Evolutionary conservation across 2,797 vertebrate species (phyloP).

Genomic region (Lepidocolaptes lacrymiger): DNA sequence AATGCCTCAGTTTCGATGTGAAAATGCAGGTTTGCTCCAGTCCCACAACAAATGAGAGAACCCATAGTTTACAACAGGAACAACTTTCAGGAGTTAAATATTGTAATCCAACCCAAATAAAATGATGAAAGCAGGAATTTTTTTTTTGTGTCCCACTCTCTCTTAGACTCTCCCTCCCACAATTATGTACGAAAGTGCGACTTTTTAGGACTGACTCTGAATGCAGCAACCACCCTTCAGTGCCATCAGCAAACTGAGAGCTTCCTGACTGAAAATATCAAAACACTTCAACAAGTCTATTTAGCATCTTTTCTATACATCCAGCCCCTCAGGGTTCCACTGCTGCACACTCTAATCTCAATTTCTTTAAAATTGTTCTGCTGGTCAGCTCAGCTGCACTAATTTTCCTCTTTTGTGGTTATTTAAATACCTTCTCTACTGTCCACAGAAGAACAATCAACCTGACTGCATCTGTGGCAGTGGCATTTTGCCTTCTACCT

Average conservation of each 20-base stretch:
- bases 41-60: background rate
- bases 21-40: background rate
- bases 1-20: background rate
- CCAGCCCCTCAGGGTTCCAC: background rate
- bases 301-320: background rate
- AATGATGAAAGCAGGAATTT: background rate
- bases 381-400: background rate
- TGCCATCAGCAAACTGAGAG: background rate
- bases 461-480: background rate
- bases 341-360: background rate
- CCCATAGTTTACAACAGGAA: background rate
- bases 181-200: background rate
- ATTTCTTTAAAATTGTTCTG: background rate
- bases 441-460: background rate
- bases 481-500: constrained; percentile 24
- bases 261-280: background rate
- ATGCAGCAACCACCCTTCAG: background rate
- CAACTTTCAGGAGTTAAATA: background rate
- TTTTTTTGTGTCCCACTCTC: background rate
- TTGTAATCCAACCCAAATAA: background rate
- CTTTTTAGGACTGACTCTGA: background rate
- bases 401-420: constrained; percentile 16
- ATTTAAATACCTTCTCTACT: background rate
- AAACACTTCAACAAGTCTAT: background rate
- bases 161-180: background rate